Base-by-base conservation (phyloP, 1,140 invertebrate genomes). In the Mactra quadrangularis region DNA sequence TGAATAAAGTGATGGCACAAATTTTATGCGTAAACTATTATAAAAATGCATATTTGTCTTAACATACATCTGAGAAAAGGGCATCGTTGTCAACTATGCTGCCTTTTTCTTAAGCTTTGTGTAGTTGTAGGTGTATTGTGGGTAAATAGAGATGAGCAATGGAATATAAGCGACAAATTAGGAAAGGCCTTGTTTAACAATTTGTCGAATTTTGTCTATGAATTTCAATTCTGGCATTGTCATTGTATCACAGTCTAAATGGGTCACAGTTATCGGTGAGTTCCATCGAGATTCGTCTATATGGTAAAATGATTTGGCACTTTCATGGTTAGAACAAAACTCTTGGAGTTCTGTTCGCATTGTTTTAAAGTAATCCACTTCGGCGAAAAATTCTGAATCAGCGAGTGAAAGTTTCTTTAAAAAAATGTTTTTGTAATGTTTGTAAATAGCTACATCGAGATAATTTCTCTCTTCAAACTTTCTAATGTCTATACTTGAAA, bases 361-460 rank as follows among this genome's bases (percentile, higher is more conserved):
- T 15, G 19, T 68, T 62, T 79, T 57, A 53, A 85, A 86, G 62
- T 84, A 57, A 6, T 41, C 22, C 22, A 87, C 77, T 82, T 88
- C 87, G 15, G 79, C 57, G 11, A 68, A 27, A 55, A 85, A 88
- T 6, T 68, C 53, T 27, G 45, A 13, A 0, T 60, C 76, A 27
- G 75, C 57, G 0, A 33, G n/a, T 19, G 60, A 11, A 11, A 87
- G 57, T 57, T 70, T 53, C 11, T 35, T 7, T 15, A 77, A 29
- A 15, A 89, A 64, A 33, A 62, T 81, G 33, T 72, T 50, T 11
- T 41, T 25, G 45, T 85, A 88, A 77, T 81, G 75, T 41, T 77
- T 52, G 66, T 89, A 89, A 13, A 88, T 74, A 7, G 66, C 47
- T 35, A 84, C 70, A 53, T 89, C 87, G 3, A 85, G 60, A 45